Evolutionary conservation across 1,140 invertebrate species (phyloP).

Genomic region (Drosophila aff.): DNA sequence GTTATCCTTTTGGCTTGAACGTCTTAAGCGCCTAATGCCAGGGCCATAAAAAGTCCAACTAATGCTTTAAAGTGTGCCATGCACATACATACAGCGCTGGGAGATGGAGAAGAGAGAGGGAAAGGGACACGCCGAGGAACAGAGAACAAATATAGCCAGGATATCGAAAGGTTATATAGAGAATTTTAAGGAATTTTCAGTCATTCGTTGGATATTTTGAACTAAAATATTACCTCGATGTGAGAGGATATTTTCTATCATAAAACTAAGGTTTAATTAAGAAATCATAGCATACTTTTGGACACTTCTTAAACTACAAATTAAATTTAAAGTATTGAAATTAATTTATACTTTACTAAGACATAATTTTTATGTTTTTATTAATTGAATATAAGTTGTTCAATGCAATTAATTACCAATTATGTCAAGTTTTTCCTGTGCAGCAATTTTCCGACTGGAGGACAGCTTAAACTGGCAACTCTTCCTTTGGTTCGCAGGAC

Average conservation of each 20-base stretch:
- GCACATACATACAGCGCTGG: constrained; percentile 50
- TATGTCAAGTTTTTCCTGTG: constrained; percentile 9
- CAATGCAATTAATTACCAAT: not conserved
- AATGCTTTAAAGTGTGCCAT: constrained; percentile 81
- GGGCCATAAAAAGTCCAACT: constrained; percentile 83
- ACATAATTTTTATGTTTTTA: not conserved
- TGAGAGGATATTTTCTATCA: not conserved
- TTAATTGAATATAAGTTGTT: not conserved
- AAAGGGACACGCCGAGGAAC: not conserved
- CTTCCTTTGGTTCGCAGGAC: constrained; percentile 37
- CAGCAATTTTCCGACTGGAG: constrained; percentile 3
- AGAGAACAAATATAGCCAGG: not conserved
- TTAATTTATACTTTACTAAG: no score
- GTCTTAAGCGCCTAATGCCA: constrained; percentile 84
- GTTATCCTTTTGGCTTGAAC: constrained; percentile 83
- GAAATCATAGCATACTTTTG: not conserved
- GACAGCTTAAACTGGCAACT: constrained; percentile 28
- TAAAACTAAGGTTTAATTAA: no score
- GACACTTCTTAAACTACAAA: not conserved
- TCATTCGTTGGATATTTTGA: not conserved
- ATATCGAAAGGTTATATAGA: not conserved
- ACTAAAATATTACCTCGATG: no score
- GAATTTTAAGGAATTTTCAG: not conserved
- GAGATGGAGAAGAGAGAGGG: not conserved
- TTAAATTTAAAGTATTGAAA: not conserved